phyloP scores from a whole-genome alignment of 1,140 invertebrate species.

The Paraescarpia echinospica region DNA sequence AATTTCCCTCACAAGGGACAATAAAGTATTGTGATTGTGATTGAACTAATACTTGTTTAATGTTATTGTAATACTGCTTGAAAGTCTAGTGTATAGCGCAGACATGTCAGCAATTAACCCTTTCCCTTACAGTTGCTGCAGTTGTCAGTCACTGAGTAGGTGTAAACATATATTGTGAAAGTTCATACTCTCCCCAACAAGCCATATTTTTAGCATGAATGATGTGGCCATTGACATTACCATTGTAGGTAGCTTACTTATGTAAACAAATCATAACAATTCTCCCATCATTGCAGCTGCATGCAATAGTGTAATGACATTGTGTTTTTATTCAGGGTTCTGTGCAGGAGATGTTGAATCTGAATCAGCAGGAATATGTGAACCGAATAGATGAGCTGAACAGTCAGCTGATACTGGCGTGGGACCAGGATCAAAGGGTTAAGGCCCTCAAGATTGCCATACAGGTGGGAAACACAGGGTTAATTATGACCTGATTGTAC shows the following conservation, averaged over 20 bases:
- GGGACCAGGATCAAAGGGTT: constrained; percentile 91
- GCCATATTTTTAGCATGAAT: too few species aligned
- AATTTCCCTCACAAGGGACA: too few species aligned
- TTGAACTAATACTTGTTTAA: not conserved
- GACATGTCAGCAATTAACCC: not conserved
- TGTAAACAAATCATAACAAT: not conserved
- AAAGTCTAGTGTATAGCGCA: not conserved
- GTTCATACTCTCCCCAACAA: too few species aligned
- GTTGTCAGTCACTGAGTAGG: too few species aligned
- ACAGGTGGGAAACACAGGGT: constrained; percentile 61
- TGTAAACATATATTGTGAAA: too few species aligned
- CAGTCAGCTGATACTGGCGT: constrained; percentile 82
- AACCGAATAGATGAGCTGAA: constrained; percentile 85
- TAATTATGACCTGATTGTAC: not conserved
- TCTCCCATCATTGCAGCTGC: not conserved
- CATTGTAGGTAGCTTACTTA: too few species aligned
- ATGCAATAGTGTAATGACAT: constrained; percentile 51
- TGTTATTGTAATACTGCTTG: not conserved
- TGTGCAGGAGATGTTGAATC: constrained; percentile 77
- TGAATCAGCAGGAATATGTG: constrained; percentile 90
- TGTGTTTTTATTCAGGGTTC: constrained; percentile 60
- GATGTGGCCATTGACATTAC: constrained; percentile 12
- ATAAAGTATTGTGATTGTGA: too few species aligned
- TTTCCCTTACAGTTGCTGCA: too few species aligned
- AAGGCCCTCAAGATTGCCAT: constrained; percentile 96